Base-by-base conservation (phyloP, 2,113 vertebrate species). In the Copsychus sechellarum region DNA sequence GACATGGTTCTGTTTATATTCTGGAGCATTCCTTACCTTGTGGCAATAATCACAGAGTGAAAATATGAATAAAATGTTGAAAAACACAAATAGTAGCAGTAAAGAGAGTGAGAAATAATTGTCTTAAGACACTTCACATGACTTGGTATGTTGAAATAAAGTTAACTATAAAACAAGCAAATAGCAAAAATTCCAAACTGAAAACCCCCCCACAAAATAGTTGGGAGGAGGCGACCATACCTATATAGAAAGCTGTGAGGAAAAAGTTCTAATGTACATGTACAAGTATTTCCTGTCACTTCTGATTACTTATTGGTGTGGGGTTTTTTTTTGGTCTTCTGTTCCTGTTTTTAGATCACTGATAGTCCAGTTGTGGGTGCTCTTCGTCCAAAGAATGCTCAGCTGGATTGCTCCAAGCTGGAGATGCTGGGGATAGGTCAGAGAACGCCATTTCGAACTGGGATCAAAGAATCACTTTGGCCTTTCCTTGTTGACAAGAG, bases 401-500 rank as follows among this genome's bases (percentile, higher is more conserved):
- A 98, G 89, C 94, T 99, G 8, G 98, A 99, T 94, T 99, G 99
- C 95, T 99, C 98, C 56, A 98, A 98, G 54, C 86, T 99, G 91
- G 98, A 99, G 98, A 97, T 98, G 90, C 94, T 99, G 93, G 98
- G 99, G 66, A 98, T 99, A 66, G 98, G 98, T 12, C 98, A 99
- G 29, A 96, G 98, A 25, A 98, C 98, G 0, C 98, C 99, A 2
- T 99, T 99, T 96, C 97, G 98, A 86, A 83, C 97, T 14, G 98
- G 98, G 50, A 98, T 99, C 91, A 98, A 92, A 26, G 98, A 99
- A 71, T 98, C 98, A 17, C 98, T 99, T 90, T 99, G 99, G 99
- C 99, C 99, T 42, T 99, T 99, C 95, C 98, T 99, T 16, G 97
- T 98, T 2, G 99, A 99, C 97, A 99, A 99, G 95, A 98, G 98